Base-by-base conservation (phyloP, 2,797 vertebrate species). In the Trachurus trachurus region DNA sequence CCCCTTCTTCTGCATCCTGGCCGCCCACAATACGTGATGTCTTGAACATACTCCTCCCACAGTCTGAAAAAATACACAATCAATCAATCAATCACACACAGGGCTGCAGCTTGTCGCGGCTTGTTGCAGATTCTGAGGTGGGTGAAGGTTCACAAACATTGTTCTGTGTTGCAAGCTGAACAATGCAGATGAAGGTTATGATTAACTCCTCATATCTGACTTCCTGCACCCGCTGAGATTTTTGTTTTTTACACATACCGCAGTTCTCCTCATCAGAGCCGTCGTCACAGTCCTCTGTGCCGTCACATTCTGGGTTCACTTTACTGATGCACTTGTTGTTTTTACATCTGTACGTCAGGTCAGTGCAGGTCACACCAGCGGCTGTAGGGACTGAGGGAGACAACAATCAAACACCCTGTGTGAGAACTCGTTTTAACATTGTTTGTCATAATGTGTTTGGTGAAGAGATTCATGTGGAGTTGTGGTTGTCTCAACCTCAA, bases 21-120 rank as follows among this genome's bases (percentile, higher is more conserved):
- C 98, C 98, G 0, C 98, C 98, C 0, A 99, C 98, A 0, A 99
- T 97, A 31, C 98, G 96, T 0, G 97, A 94, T 10, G 88, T 85
- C 75, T 88, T 96, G 44, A 73, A 97, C 0, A 88, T 85, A 1
- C 91, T 96, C 47, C 19, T 90, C 15, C 98, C 98, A 1, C 97
- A 98, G 21, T 95, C 98, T 99, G 19, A 87, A 6, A 75, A 59
- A 57, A 42, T 0, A 42, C 61, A 52, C 13, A 67, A 11, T 44
- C 22, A 50, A 5, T 44, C 22, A 50, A 5, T 66, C 15, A 7
- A 4, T 66, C 9, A 56, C n/a, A 44, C 9, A 56, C n/a, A 40
- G 11, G 3, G 5, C 9, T 0, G 26, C 34, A 9, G 13, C 66
- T 10, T 62, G 67, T 61, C 40, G 47, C 49, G 34, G 29, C 80